Evolutionary conservation across 2,797 vertebrate genomes (phyloP).

Genomic region (Enteromius radiatus): DNA sequence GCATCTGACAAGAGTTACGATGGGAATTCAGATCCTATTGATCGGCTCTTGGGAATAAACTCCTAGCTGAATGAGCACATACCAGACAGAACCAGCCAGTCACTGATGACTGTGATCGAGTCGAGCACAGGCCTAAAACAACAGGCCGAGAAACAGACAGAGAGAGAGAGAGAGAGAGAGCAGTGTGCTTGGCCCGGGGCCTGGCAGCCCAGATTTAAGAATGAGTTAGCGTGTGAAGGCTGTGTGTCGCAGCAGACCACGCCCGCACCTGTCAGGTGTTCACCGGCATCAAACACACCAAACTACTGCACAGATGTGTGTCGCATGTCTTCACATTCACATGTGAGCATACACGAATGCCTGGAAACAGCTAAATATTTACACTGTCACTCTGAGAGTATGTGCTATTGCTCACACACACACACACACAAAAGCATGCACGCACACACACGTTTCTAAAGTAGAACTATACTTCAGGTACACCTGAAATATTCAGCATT

Average conservation of each 20-base stretch:
- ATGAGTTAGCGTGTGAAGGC: conserved; percentile 87
- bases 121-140: background rate
- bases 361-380: conserved; percentile 72
- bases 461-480: no score
- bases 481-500: no score
- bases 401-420: conserved; percentile 11
- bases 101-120: background rate
- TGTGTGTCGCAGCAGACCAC: conserved; percentile 79
- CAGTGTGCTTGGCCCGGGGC: conserved; percentile 71
- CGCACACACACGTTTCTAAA: background rate
- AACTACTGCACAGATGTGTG: conserved; percentile 31
- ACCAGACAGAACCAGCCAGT: conserved; percentile 19
- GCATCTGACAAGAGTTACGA: conserved; percentile 13
- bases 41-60: conserved; percentile 8
- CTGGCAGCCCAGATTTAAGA: conserved; percentile 79
- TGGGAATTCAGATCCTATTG: background rate
- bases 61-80: background rate
- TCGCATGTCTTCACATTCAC: conserved; percentile 61
- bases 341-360: conserved; percentile 45
- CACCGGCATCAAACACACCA: conserved; percentile 45
- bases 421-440: background rate
- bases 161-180: background rate
- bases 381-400: conserved; percentile 44
- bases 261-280: conserved; percentile 83
- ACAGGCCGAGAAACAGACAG: background rate